A percentile compares a stretch with the other conserved stretches of the same genome.
phyloP scores from a whole-genome alignment of 64 coral and sea anemone genomes.

The Pocillopora damicornis region DNA sequence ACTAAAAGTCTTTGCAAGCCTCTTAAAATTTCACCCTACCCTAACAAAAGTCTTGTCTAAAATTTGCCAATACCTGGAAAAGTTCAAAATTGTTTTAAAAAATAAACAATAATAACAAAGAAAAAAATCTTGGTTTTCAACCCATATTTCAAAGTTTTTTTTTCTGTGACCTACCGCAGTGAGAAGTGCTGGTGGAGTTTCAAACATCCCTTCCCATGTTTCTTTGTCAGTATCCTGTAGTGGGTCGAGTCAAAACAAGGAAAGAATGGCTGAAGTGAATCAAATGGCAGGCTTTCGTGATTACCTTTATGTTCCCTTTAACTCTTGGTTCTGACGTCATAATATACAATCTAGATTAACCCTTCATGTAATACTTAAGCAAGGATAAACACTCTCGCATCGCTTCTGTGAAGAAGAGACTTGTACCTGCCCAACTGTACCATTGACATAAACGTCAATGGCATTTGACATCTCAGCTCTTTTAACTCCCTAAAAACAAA shows the following conservation, averaged over 20 bases:
- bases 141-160: not conserved
- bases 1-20: no score
- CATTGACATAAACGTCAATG: constrained; percentile 96
- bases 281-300: not conserved
- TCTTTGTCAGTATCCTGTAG: constrained; percentile 77
- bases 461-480: constrained; percentile 97
- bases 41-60: no score
- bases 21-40: no score
- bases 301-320: no score
- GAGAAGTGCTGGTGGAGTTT: constrained; percentile 72
- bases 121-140: not conserved
- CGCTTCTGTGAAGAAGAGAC: not conserved
- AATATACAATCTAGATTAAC: no score
- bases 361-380: no score
- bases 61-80: no score
- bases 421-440: constrained; percentile 86
- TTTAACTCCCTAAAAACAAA: constrained; percentile 78
- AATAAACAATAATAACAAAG: not conserved
- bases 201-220: constrained; percentile 83
- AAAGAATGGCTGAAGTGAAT: not conserved
- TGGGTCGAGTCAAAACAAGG: not conserved
- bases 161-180: constrained; percentile 56
- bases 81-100: not conserved
- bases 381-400: no score
- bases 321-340: no score